phyloP scores from a whole-genome alignment of 35 echinoderm and acorn worm species.

The Lytechinus pictus region DNA sequence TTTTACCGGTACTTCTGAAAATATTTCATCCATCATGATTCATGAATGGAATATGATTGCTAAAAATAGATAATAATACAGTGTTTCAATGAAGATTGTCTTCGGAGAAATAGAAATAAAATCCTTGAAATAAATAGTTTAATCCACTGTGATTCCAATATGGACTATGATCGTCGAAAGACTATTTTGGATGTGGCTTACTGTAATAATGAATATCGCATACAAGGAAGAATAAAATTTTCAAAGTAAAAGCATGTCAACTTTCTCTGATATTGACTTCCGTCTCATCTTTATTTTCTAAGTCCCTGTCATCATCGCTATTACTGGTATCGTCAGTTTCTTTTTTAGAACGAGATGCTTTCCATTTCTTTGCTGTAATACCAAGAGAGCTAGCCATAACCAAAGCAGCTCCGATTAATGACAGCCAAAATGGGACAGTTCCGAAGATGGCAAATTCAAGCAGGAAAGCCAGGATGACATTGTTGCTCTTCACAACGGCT shows the following conservation, averaged over 20 bases:
- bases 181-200: no score
- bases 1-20: no score
- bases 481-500: conserved; percentile 33
- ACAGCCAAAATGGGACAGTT: conserved; percentile 45
- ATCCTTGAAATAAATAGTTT: no score
- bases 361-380: conserved; percentile 45
- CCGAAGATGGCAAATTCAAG: conserved; percentile 47
- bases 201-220: no score
- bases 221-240: not conserved
- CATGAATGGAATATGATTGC: no score
- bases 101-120: no score
- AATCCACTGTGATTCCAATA: no score
- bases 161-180: no score
- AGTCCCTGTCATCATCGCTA: not conserved
- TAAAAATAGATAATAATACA: no score
- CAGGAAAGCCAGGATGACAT: conserved; percentile 45
- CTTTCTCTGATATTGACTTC: not conserved
- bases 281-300: not conserved
- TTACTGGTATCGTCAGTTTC: not conserved
- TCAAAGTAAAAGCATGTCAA: not conserved
- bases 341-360: not conserved
- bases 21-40: no score
- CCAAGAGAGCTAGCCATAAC: conserved; percentile 34
- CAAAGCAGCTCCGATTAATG: conserved; percentile 17
- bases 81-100: no score